These are phyloP conservation scores for Kryptopterus vitreolus DNA, from an alignment of 2,797 vertebrate species.

Conservation along the genomic window DNA sequence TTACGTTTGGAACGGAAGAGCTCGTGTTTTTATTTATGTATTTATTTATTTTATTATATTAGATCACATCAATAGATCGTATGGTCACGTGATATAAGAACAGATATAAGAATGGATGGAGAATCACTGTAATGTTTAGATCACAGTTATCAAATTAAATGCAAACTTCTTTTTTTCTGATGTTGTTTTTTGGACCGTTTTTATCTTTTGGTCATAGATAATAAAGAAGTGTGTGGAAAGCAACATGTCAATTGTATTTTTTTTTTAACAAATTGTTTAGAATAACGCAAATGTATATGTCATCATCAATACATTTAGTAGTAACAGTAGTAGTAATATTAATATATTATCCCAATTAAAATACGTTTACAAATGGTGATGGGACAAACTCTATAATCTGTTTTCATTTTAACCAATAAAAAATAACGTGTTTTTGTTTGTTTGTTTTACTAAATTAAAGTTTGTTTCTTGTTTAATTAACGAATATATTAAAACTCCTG, in stretches of 20 bases:
- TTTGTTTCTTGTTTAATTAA: too few relatives aligned
- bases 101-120: background rate
- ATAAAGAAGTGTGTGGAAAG: slow-evolving; percentile 2
- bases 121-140: background rate
- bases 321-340: too few relatives aligned
- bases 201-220: background rate
- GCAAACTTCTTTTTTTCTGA: background rate
- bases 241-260: background rate
- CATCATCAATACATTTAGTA: too few relatives aligned
- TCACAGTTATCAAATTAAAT: background rate
- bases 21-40: too few relatives aligned
- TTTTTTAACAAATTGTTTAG: too few relatives aligned
- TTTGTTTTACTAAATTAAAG: too few relatives aligned
- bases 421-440: too few relatives aligned
- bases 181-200: background rate
- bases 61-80: background rate
- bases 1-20: too few relatives aligned
- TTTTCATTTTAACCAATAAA: background rate
- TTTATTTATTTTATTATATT: background rate
- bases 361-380: background rate
- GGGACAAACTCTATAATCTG: too few relatives aligned
- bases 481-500: background rate
- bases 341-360: too few relatives aligned
- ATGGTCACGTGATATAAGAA: background rate
- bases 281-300: background rate